Evolutionary conservation across 2,797 vertebrate genomes (phyloP), one percentile per base, ranked within the genome.

Genomic region (Poecilia velifera): DNA sequence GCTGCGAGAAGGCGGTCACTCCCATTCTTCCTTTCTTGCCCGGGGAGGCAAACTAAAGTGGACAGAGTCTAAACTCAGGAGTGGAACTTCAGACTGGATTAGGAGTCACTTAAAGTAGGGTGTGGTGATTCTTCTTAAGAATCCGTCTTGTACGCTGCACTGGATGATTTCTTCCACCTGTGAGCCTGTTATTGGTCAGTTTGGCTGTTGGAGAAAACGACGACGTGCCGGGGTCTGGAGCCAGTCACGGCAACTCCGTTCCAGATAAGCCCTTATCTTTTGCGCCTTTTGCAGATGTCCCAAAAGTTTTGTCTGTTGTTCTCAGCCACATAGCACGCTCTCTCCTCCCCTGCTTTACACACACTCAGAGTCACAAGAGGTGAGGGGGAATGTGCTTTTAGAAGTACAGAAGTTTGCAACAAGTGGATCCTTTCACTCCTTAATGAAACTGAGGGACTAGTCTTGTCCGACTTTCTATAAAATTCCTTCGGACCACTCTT

Each of bases 211-310:
- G n/a, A 43, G 45, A 49, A 18, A 72, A 83, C 53, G 25, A 3
- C 47, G 78, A 78, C 73, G 25, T 8, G 6, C 3, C 73, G 81
- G 64, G 41, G 70, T 77, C 62, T 79, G 68, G 82, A 18, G 16
- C 22, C 36, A 39, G 59, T 45, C 79, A 71, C 47, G 46, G 80
- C 64, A 76, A 86, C 73, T 92, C 90, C 92, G 53, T 72, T 94
- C 93, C 92, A 72, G 59, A 34, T 9, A 53, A 45, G n/a, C 7
- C 0, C 53, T 75, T 78, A 64, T 96, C 95, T 95, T 57, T 90
- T 86, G 87, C 97, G 90, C 88, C 96, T 96, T 97, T 97, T 97
- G 95, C 86, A 68, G 89, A 76, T 89, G 79, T 84, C 91, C 92
- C 79, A 94, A 94, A 91, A 91, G 96, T 92, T 89, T 83, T 75